Percentiles rank a stretch among this genome's conserved stretches.
These are phyloP conservation scores for Morpho achilles DNA, from an alignment of 2,888 invertebrate genomes.

Conservation along the genomic window DNA sequence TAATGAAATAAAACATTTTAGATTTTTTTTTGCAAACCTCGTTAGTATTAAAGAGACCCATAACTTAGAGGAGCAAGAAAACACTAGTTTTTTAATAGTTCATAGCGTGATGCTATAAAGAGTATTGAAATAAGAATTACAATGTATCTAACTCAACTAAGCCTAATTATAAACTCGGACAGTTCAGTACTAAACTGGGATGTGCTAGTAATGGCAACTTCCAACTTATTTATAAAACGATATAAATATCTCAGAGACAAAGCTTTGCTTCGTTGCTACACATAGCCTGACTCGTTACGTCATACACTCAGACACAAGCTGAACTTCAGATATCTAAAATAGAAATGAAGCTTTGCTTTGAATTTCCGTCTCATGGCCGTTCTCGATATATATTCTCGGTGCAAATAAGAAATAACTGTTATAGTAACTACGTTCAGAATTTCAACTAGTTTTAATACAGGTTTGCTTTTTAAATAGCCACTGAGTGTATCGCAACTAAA, in stretches of 20 bases:
- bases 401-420: background rate
- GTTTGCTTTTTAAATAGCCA: background rate
- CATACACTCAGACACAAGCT: background rate
- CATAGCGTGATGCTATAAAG: too few species aligned
- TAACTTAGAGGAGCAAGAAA: too few species aligned
- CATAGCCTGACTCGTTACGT: background rate
- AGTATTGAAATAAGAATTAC: too few species aligned
- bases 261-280: background rate
- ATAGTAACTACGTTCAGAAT: background rate
- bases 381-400: constrained; percentile 2
- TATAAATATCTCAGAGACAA: background rate
- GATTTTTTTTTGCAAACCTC: too few species aligned
- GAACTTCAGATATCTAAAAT: constrained; percentile 21
- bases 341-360: constrained; percentile 16
- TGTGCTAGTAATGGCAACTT: too few species aligned
- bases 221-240: too few species aligned
- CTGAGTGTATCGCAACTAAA: background rate
- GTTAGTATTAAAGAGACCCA: too few species aligned
- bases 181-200: too few species aligned
- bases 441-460: background rate
- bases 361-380: constrained; percentile 16
- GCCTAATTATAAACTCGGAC: too few species aligned
- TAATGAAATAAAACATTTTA: too few species aligned
- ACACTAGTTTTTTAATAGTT: too few species aligned
- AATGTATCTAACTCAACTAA: too few species aligned